Evolutionary conservation across 2,797 vertebrate species (phyloP).

Genomic region (Psittacula echo): DNA sequence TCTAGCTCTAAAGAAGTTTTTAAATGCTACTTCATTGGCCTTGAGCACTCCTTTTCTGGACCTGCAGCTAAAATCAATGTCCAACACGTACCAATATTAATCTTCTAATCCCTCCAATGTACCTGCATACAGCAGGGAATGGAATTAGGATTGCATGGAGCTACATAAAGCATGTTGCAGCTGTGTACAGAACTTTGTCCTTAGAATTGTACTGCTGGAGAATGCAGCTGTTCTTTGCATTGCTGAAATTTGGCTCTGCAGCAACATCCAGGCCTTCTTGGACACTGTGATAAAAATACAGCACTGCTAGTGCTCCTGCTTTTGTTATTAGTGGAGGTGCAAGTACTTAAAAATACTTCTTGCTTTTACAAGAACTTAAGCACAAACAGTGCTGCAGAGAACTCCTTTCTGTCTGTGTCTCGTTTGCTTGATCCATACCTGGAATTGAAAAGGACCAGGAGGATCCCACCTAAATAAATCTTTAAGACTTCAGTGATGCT

Average conservation of each 20-base stretch:
- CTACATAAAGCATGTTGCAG: not conserved
- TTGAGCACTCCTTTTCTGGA: not conserved
- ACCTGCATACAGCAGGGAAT: not conserved
- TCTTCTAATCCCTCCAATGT: not conserved
- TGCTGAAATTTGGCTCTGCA: constrained; percentile 18
- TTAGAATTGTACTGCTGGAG: not conserved
- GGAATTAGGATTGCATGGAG: not conserved
- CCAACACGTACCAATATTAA: not conserved
- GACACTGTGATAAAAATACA: constrained; percentile 14
- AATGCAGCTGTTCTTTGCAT: constrained; percentile 40
- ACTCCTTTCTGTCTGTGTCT: not conserved
- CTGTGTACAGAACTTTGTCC: not conserved
- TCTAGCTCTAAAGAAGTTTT: not conserved
- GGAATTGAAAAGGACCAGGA: not conserved
- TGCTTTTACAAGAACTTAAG: not conserved
- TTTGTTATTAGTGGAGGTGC: constrained; percentile 43
- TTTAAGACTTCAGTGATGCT: not conserved
- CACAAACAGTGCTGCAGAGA: not conserved
- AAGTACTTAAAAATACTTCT: constrained; percentile 31
- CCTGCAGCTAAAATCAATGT: not conserved
- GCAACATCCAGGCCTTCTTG: constrained; percentile 21
- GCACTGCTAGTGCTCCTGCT: not conserved
- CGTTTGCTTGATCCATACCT: not conserved
- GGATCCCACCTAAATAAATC: not conserved
- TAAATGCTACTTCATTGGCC: not conserved